These are phyloP conservation scores for Tauraco erythrolophus DNA, from an alignment of 2,113 vertebrate genomes.

Conservation along the genomic window DNA sequence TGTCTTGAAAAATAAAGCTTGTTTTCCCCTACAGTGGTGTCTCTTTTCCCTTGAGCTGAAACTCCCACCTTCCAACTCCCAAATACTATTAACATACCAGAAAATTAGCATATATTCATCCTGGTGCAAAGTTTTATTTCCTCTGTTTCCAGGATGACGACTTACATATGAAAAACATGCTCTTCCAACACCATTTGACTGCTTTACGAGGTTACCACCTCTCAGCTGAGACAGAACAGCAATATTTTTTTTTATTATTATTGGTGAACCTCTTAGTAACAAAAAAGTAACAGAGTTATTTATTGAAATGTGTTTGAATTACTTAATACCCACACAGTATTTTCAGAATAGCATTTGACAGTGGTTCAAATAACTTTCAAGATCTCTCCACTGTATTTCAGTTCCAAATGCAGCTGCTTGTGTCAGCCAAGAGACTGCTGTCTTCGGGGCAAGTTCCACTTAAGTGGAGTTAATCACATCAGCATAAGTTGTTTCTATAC, in stretches of 20 bases:
- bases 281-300: not conserved
- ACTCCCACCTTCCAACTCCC: not conserved
- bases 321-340: not conserved
- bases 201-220: not conserved
- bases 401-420: not conserved
- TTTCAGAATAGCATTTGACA: not conserved
- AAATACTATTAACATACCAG: not conserved
- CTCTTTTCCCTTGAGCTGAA: not conserved
- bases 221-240: not conserved
- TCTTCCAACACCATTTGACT: not conserved
- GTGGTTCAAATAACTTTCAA: not conserved
- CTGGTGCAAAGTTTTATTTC: not conserved
- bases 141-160: not conserved
- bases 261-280: not conserved
- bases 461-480: conserved; percentile 21
- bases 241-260: not conserved
- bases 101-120: not conserved
- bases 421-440: not conserved
- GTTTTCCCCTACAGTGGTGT: not conserved
- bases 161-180: not conserved
- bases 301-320: not conserved
- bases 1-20: not conserved
- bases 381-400: not conserved
- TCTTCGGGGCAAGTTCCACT: not conserved
- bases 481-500: not conserved